Conservation (phyloP, 2,113 vertebrate genomes). For the Dendropsophus ebraccatus region DNA sequence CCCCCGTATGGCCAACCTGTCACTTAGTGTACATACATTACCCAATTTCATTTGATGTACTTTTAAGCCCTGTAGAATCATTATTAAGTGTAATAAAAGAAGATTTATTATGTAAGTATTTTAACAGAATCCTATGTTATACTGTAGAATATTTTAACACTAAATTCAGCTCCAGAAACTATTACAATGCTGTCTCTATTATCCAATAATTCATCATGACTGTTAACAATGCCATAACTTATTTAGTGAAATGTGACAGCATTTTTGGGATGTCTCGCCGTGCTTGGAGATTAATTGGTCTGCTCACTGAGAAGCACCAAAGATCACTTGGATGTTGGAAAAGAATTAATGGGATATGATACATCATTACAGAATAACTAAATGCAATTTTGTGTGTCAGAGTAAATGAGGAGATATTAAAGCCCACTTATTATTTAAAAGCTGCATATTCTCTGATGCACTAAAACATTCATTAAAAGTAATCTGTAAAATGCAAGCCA, state of each 20-base stretch:
- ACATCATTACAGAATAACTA: slow-evolving; percentile 56
- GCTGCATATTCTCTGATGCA: slow-evolving; percentile 43
- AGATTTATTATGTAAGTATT: slow-evolving; percentile 46
- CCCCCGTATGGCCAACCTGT: background rate
- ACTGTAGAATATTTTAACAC: slow-evolving; percentile 43
- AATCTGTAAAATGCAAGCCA: slow-evolving; percentile 31
- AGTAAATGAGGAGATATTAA: slow-evolving; percentile 56
- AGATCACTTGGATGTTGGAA: slow-evolving; percentile 48
- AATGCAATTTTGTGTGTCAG: slow-evolving; percentile 57
- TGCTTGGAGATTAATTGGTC: slow-evolving; percentile 55
- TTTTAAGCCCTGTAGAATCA: slow-evolving; percentile 6
- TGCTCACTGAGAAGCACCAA: slow-evolving; percentile 47
- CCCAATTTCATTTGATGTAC: slow-evolving; percentile 22
- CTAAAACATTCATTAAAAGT: slow-evolving; percentile 53
- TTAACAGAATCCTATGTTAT: slow-evolving; percentile 37
- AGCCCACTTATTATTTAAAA: slow-evolving; percentile 52
- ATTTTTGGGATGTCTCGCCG: slow-evolving; percentile 51
- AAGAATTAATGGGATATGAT: slow-evolving; percentile 57
- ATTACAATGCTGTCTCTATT: slow-evolving; percentile 51
- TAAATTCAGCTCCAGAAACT: slow-evolving; percentile 44
- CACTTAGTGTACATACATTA: background rate
- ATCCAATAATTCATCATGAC: slow-evolving; percentile 55
- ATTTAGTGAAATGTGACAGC: slow-evolving; percentile 55
- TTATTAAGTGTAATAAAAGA: slow-evolving; percentile 43
- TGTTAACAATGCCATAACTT: slow-evolving; percentile 55